phyloP scores from a whole-genome alignment of 2,113 vertebrate genomes.

The Thomomys bottae region DNA sequence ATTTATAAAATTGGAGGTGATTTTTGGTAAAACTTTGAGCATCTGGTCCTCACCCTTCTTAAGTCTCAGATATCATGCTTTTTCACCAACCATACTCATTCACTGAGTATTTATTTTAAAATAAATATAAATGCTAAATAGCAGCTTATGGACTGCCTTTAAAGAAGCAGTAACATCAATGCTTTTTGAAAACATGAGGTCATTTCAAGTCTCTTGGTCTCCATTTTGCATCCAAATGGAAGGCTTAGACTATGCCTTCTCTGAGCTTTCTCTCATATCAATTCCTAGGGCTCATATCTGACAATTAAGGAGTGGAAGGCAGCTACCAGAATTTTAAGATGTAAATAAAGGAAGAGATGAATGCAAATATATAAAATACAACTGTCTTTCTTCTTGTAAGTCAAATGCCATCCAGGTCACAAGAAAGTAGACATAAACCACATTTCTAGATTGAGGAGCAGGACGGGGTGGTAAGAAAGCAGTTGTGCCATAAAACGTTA shows the following conservation, averaged over 20 bases:
- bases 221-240: background rate
- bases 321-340: background rate
- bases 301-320: slow-evolving; percentile 1
- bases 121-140: background rate
- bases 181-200: background rate
- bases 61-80: background rate
- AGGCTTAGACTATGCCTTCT: background rate
- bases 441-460: background rate
- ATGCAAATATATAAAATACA: background rate
- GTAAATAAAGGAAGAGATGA: background rate
- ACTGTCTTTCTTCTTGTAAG: background rate
- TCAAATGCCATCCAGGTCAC: background rate
- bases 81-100: background rate
- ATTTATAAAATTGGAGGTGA: background rate
- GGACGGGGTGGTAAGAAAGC: background rate
- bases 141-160: background rate
- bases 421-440: background rate
- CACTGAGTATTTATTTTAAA: background rate
- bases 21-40: background rate
- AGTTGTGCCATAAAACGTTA: background rate
- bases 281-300: background rate
- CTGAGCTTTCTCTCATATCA: background rate
- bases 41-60: background rate
- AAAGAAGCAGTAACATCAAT: background rate
- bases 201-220: background rate